Evolutionary conservation across 1,140 invertebrate species (phyloP).

Genomic region (Vanessa atalanta): DNA sequence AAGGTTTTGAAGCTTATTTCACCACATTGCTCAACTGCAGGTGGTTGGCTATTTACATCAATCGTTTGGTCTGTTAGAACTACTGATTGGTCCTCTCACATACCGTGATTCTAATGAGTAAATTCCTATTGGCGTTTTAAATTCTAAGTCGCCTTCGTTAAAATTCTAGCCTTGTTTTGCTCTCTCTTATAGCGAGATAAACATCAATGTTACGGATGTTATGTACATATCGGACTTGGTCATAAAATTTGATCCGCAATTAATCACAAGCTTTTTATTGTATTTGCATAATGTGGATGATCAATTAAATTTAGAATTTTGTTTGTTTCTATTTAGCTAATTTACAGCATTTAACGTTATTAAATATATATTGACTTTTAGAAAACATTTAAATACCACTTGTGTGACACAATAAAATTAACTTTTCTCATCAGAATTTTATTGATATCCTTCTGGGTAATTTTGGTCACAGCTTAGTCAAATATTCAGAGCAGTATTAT

Average conservation of each 20-base stretch:
- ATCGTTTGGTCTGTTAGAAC: neutral
- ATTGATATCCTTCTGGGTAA: no score
- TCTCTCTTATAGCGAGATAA: conserved; percentile 38
- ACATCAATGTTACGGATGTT: conserved; percentile 19
- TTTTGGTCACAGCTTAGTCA: no score
- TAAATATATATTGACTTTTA: no score
- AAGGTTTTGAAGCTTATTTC: no score
- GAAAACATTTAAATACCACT: no score
- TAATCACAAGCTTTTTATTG: conserved; percentile 30
- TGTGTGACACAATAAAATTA: no score
- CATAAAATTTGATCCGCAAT: conserved; percentile 40
- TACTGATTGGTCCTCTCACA: neutral
- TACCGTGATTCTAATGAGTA: conserved; percentile 16
- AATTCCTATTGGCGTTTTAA: conserved; percentile 19
- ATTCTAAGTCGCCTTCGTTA: conserved; percentile 26
- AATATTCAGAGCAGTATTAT: no score
- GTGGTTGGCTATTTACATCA: neutral
- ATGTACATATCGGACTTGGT: neutral
- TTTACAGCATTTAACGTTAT: no score
- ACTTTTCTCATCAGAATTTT: no score
- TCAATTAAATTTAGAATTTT: neutral
- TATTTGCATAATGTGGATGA: conserved; percentile 8
- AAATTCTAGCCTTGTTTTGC: conserved; percentile 35
- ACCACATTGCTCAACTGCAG: no score
- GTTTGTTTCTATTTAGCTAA: no score